Base-by-base conservation (phyloP, 2,888 invertebrate genomes). In the Ormia ochracea region DNA sequence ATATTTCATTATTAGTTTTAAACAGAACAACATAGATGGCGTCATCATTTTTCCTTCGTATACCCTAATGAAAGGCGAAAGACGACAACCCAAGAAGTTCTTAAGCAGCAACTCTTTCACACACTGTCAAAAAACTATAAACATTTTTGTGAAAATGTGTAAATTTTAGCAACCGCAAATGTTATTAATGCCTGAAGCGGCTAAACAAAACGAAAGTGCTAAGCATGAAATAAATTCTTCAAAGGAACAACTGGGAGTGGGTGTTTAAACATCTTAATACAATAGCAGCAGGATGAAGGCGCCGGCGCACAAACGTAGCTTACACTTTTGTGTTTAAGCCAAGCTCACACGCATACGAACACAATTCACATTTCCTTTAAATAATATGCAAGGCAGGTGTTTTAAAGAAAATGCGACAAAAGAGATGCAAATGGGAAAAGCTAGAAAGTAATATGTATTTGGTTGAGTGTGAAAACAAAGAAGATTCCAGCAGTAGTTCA, bases 231-330 rank as follows among this genome's bases (percentile, higher is more conserved):
- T 61, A 80, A 80, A n/a, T n/a, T n/a, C n/a, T n/a, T n/a, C n/a
- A n/a, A 72, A 50, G 48, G 33, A 58, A 76, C 76, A 76, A 70
- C 61, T 80, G 41, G 3, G 63, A 56, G 80, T 66, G 80, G 80
- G 80, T 80, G 80, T 80, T 70, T 65, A 75, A 75, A 79, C 75
- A 10, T 63, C 52, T 54, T 54, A 75, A 75, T 59, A 54, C 41
- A 66, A 79, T 63, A 79, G 52, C 65, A 56, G 58, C 12, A 26
- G 52, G 17, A 12, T 69, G 65, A 70, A 72, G 3, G 38, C 52
- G 65, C 59, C 33, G 12, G 10, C 41, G n/a, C 21, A 36, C 58
- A 38, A 17, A 48, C 31, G n/a, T n/a, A 1, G 10, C 43, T 28
- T 59, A 17, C 14, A n/a, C n/a, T n/a, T n/a, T n/a, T n/a, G n/a